Base-by-base conservation (phyloP, 2,888 invertebrate genomes). In the Dioctria rufipes region DNA sequence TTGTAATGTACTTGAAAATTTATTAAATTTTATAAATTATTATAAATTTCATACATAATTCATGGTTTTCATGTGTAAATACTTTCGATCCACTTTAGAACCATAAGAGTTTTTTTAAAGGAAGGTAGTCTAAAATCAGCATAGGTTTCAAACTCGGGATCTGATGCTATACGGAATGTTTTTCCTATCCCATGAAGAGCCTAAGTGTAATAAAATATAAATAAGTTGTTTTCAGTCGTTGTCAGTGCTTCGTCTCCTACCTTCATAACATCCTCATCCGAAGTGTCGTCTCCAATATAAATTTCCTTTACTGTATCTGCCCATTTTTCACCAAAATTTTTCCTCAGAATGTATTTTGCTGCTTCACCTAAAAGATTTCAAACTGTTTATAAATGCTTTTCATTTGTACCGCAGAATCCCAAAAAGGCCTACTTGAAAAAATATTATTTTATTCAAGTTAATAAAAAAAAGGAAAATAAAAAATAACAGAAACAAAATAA, bases 261-360 rank as follows among this genome's bases (percentile, higher is more conserved):
- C 91, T 92, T 91, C 95, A 96, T 96, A 60, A 96, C 96, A 88
- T 96, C 96, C 89, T 96, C 96, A 86, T 96, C 96, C 0, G 96
- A 96, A 80, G 92, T 93, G 88, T 96, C 96, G 88, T 96, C 96
- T 82, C 96, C 96, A 51, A 94, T 96, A 86, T 96, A 96, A 82
- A 96, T 94, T 83, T 96, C 93, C 83, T 93, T 90, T 78, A 93
- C 91, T 9, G 37, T 46, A n/a, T 61, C 90, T 46, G 46, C 2
- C 80, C 80, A 80, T 94, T 94, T 94, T 85, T 94, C 92, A 0
- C 94, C 95, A 84, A 94, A 95, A n/a, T 93, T 92, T 0, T 93
- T 93, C 73, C 93, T 91, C 37, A 95, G 88, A 83, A 95, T 94
- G 84, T 94, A 93, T 84, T 94, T 92, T 0, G 94, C 93, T 2